These are phyloP conservation scores for Ctenopoma kingsleyae DNA, from an alignment of 2,797 vertebrate genomes.

Conservation along the genomic window DNA sequence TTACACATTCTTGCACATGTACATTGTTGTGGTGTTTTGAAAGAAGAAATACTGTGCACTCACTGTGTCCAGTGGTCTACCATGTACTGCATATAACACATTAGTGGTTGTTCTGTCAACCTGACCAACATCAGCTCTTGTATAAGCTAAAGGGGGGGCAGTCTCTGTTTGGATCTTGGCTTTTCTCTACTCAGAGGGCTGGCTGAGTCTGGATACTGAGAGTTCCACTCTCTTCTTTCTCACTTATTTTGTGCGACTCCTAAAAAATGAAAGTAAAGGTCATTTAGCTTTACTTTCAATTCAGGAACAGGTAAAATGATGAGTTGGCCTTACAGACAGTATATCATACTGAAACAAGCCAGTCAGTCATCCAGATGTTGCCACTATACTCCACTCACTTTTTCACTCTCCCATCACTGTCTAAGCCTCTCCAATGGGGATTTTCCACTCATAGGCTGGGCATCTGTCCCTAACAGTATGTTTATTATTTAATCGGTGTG, in stretches of 20 bases:
- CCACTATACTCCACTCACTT: background rate
- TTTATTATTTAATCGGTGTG: constrained; percentile 71
- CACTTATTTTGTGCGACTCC: constrained; percentile 15
- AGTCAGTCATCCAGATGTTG: constrained; percentile 24
- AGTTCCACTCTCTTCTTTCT: constrained; percentile 22
- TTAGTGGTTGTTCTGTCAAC: constrained; percentile 15
- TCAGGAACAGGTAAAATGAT: background rate
- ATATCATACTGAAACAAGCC: background rate
- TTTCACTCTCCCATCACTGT: constrained; percentile 11
- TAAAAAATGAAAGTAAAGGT: constrained; percentile 21
- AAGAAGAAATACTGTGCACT: background rate
- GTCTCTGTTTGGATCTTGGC: constrained; percentile 47
- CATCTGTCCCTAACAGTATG: constrained; percentile 42
- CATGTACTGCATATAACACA: background rate
- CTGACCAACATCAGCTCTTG: constrained; percentile 3
- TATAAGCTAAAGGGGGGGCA: constrained; percentile 6
- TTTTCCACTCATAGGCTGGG: constrained; percentile 63
- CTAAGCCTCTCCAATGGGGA: constrained; percentile 40
- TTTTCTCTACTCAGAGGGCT: constrained; percentile 38
- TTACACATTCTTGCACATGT: too few relatives aligned
- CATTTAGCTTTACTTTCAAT: constrained; percentile 6
- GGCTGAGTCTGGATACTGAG: constrained; percentile 34
- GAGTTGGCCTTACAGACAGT: constrained; percentile 4
- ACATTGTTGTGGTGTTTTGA: background rate
- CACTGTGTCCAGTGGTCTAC: too few relatives aligned